phyloP scores from a whole-genome alignment of 1,140 invertebrate genomes.

The Amyelois transitella region DNA sequence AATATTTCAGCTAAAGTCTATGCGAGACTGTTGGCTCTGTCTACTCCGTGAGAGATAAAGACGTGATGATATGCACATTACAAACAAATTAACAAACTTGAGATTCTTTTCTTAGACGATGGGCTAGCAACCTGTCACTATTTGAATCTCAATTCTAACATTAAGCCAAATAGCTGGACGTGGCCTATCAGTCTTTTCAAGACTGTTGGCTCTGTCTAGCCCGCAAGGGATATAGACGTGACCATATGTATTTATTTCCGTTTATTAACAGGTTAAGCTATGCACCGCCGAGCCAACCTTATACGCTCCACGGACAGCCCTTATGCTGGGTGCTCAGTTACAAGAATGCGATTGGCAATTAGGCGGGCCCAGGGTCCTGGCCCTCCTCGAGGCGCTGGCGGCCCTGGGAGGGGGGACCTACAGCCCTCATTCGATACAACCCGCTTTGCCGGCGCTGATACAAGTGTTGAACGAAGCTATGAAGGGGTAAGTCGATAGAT shows the following conservation, averaged over 20 bases:
- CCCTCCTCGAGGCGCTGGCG: slow-evolving; percentile 77
- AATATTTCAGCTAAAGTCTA: no score
- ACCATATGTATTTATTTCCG: neutral
- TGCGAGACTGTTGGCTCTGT: no score
- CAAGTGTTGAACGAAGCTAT: neutral
- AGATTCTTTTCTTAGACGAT: no score
- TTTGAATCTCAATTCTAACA: no score
- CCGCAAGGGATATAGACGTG: no score
- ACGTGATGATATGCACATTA: no score
- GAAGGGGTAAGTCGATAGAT: neutral
- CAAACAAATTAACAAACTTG: no score
- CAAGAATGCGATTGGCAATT: slow-evolving; percentile 7
- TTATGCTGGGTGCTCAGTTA: slow-evolving; percentile 28
- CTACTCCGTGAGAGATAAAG: no score
- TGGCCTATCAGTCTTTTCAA: no score
- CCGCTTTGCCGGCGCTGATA: slow-evolving; percentile 58
- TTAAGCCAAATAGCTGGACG: no score
- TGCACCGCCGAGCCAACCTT: slow-evolving; percentile 31
- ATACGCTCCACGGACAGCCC: slow-evolving; percentile 39
- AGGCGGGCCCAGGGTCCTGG: neutral
- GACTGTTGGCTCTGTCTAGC: no score
- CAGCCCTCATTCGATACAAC: slow-evolving; percentile 75
- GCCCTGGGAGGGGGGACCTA: slow-evolving; percentile 81
- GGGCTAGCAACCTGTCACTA: no score
- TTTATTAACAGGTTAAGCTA: slow-evolving; percentile 48